These are phyloP conservation scores for Lepilemur ruficaudatus DNA, from an alignment of 2,797 vertebrate species.

Conservation along the genomic window DNA sequence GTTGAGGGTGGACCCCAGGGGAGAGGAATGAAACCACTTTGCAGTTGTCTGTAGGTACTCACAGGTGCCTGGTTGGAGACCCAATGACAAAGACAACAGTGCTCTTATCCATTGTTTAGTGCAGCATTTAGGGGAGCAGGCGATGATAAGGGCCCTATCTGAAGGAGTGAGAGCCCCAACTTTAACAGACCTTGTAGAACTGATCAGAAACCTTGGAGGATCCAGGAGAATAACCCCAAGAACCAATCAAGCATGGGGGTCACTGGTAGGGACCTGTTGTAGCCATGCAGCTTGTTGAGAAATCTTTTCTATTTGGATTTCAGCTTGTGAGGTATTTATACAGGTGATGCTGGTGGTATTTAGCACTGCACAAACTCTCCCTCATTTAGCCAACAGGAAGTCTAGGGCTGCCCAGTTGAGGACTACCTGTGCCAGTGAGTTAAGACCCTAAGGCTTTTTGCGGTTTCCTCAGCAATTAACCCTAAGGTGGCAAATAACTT, in stretches of 20 bases:
- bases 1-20: neutral
- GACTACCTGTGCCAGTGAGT: neutral
- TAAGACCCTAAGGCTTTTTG: neutral
- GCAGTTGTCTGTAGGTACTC: neutral
- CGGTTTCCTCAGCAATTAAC: too few relatives aligned
- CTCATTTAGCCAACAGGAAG: neutral
- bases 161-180: neutral
- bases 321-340: neutral
- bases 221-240: neutral
- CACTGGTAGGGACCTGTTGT: neutral
- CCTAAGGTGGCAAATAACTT: neutral
- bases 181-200: neutral
- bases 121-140: neutral
- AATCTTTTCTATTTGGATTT: neutral
- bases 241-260: neutral
- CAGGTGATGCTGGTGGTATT: neutral
- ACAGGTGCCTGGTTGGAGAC: neutral
- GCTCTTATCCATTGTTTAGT: neutral
- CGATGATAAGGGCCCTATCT: neutral
- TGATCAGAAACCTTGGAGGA: neutral
- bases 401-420: neutral
- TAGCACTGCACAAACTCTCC: neutral
- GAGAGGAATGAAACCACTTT: neutral
- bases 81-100: neutral
- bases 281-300: neutral